Evolutionary conservation across 2,797 vertebrate species (phyloP), one percentile per base, ranked within the genome.

Genomic region (Apodemus agrarius): DNA sequence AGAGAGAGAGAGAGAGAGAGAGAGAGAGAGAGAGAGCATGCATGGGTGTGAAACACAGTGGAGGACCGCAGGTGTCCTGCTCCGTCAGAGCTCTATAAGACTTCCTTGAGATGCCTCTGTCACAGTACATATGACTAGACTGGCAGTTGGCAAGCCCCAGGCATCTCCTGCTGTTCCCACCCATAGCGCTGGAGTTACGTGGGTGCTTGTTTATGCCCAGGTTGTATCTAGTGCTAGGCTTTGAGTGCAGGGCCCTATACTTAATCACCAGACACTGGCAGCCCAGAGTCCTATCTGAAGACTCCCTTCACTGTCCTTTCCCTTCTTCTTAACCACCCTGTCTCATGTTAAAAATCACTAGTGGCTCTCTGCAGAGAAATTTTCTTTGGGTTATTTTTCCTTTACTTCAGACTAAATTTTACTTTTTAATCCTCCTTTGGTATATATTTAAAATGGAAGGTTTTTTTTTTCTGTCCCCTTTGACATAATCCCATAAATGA

Each of bases 401-500:
- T 78, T 72, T 85, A 3, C 31, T 86, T 91, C 26, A 2, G 31
- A 21, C 14, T 92, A 75, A 78, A 49, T 87, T 95, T 96, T 95
- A 59, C 54, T 94, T 92, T 96, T 80, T 91, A 88, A 85, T 29
- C 40, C 21, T 72, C 52, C 49, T 43, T 89, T 67, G 29, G 96
- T 46, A 43, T n/a, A 92, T 69, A 87, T 52, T 89, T 87, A 87
- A 96, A 94, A 87, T 81, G 93, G 79, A 95, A 97, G 78, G 65
- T 5, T 12, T 52, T 52, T 52, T 40, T 22, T 80, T 96, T 96
- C 91, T 93, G 37, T 91, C 16, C 34, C 87, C 91, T 92, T 91
- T 84, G 91, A 95, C 29, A 19, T 96, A 95, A 96, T 80, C 52
- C 19, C 24, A 82, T 84, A 40, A 80, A 52, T 16, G 67, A 95